A percentile compares a stretch with the other conserved stretches of the same genome.
phyloP scores from a whole-genome alignment of 2,113 vertebrate species.

The Burhinus bistriatus region DNA sequence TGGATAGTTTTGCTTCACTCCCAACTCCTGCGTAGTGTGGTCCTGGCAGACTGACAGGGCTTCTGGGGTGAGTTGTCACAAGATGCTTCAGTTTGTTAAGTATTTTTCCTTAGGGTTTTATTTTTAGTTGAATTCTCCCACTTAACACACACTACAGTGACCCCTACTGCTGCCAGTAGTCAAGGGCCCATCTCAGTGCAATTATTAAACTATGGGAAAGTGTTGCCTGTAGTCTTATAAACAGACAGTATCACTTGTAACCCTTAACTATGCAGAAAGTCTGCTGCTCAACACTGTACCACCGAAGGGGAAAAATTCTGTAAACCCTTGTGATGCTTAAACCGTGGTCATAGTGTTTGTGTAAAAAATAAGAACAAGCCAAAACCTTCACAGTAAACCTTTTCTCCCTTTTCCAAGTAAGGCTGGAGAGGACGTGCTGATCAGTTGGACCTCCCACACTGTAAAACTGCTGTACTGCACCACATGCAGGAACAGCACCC shows the following conservation, averaged over 20 bases:
- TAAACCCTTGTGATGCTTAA: neutral
- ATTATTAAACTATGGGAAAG: neutral
- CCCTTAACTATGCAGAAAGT: neutral
- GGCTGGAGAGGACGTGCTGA: neutral
- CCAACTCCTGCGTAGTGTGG: neutral
- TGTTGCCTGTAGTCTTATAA: neutral
- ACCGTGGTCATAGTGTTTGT: neutral
- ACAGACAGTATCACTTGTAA: neutral
- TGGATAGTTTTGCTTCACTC: neutral
- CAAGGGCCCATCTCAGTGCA: neutral
- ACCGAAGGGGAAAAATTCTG: neutral
- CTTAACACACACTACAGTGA: neutral
- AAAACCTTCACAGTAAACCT: neutral
- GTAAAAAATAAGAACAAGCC: neutral
- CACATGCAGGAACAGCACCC: neutral
- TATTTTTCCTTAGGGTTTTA: neutral
- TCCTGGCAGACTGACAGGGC: slow-evolving; percentile 21
- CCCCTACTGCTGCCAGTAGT: neutral
- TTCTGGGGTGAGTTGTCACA: slow-evolving; percentile 22
- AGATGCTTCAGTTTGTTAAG: neutral
- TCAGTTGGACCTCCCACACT: neutral
- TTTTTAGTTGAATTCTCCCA: slow-evolving; percentile 1
- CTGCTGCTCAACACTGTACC: neutral
- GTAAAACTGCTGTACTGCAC: neutral
- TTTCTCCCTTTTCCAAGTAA: neutral